Evolutionary conservation across 1,140 invertebrate genomes (phyloP).

Genomic region (Lutraria rhynchaena): DNA sequence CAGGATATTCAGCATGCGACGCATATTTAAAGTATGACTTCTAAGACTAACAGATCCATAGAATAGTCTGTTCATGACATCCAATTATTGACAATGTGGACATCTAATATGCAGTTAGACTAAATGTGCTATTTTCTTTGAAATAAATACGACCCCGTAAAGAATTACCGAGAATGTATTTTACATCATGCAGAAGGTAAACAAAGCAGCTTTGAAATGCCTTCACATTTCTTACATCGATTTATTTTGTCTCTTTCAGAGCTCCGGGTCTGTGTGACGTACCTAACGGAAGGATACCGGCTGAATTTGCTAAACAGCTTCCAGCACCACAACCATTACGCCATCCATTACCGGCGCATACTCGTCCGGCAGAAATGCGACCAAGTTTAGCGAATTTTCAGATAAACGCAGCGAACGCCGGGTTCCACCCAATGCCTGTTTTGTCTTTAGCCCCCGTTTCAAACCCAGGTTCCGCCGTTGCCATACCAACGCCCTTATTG

Average conservation of each 20-base stretch:
- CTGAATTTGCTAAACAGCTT: conserved; percentile 47
- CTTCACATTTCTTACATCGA: neutral
- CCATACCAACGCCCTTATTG: conserved; percentile 62
- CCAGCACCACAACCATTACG: conserved; percentile 25
- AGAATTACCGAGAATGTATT: no score
- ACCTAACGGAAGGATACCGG: conserved; percentile 11
- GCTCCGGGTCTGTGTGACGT: conserved; percentile 38
- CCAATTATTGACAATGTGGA: no score
- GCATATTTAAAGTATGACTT: no score
- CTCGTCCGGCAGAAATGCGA: neutral
- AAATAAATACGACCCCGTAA: no score
- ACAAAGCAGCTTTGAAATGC: no score
- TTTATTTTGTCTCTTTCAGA: conserved; percentile 42
- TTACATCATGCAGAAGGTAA: no score
- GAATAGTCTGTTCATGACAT: no score
- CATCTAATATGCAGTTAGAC: no score
- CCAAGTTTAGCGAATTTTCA: conserved; percentile 14
- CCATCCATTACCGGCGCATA: conserved; percentile 57
- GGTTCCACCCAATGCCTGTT: conserved; percentile 46
- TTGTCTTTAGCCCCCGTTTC: conserved; percentile 34
- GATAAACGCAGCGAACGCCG: conserved; percentile 13
- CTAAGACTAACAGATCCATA: no score
- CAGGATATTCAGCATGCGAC: no score
- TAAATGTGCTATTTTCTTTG: no score
- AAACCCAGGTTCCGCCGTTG: conserved; percentile 7